These are phyloP conservation scores for Conus betulinus DNA, from an alignment of 1,140 invertebrate species.

Conservation along the genomic window DNA sequence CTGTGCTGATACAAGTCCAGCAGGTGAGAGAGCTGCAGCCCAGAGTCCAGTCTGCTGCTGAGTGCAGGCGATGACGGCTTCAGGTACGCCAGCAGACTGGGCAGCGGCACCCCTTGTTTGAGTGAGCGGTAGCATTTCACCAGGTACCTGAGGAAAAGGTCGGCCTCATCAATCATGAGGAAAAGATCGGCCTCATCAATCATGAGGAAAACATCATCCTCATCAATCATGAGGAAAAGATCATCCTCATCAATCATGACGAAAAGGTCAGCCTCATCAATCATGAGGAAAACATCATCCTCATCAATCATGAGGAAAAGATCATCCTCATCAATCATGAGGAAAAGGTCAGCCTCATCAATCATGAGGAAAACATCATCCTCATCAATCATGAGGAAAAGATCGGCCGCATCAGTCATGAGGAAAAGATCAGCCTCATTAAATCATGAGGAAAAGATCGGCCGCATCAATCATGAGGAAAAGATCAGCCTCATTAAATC, in stretches of 20 bases:
- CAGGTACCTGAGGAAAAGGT: constrained; percentile 61
- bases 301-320: background rate
- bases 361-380: too few species aligned
- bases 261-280: background rate
- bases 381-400: too few species aligned
- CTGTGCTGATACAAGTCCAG: constrained; percentile 70
- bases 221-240: too few species aligned
- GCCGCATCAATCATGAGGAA: too few species aligned
- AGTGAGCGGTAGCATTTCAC: constrained; percentile 56
- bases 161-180: background rate
- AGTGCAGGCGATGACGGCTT: constrained; percentile 22
- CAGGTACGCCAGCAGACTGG: constrained; percentile 56
- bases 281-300: constrained; percentile 10
- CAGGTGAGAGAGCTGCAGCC: constrained; percentile 49
- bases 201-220: too few species aligned
- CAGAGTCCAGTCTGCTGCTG: constrained; percentile 36
- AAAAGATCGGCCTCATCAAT: background rate
- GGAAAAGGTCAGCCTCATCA: too few species aligned
- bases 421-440: too few species aligned
- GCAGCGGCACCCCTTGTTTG: constrained; percentile 48
- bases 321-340: background rate
- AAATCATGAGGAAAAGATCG: too few species aligned
- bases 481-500: too few species aligned
- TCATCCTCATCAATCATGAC: background rate
- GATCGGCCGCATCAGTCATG: too few species aligned